Conservation (phyloP, 2,113 vertebrate species). For the Brachyistius frenatus region DNA sequence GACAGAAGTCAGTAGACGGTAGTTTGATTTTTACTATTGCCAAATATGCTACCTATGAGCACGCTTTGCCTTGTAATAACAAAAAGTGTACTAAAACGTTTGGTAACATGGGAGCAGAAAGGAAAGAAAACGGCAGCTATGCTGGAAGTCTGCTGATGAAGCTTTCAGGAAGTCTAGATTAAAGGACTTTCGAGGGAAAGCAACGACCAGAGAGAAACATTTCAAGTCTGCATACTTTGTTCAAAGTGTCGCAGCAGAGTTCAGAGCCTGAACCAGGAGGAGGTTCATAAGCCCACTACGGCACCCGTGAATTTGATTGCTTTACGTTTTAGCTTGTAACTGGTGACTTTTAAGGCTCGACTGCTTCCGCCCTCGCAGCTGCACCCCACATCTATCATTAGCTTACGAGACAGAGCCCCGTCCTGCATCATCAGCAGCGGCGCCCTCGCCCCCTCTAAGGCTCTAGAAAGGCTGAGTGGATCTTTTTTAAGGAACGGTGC, state of each 20-base stretch:
- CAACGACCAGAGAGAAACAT: not conserved
- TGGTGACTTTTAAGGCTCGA: constrained; percentile 42
- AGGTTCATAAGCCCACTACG: not conserved
- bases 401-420: constrained; percentile 15
- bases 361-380: constrained; percentile 25
- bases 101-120: no score
- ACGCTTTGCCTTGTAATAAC: no score
- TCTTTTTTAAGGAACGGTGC: constrained; percentile 12
- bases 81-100: no score
- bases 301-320: constrained; percentile 12
- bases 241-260: not conserved
- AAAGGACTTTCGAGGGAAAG: no score
- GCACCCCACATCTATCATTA: constrained; percentile 45
- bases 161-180: no score
- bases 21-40: no score
- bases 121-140: no score
- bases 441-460: constrained; percentile 24
- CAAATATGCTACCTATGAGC: no score
- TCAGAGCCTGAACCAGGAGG: constrained; percentile 3
- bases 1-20: no score
- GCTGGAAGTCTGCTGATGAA: no score
- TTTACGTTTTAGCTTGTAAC: constrained; percentile 27
- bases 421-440: constrained; percentile 30
- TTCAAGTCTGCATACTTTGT: not conserved
- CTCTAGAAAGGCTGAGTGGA: constrained; percentile 51